These are phyloP conservation scores for Platycheirus albimanus DNA, from an alignment of 2,888 invertebrate species.

Conservation along the genomic window DNA sequence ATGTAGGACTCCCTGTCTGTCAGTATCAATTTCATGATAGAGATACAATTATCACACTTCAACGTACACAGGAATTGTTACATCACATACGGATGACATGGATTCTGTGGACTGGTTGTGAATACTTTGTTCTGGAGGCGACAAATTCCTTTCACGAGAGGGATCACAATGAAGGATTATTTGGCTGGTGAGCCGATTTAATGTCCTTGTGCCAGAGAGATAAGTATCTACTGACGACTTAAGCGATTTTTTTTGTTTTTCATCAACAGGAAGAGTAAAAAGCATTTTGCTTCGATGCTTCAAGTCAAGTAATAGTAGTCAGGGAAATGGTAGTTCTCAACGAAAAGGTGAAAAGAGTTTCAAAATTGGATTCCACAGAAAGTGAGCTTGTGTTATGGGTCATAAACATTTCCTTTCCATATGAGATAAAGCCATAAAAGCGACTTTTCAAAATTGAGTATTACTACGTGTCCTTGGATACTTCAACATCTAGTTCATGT, in stretches of 20 bases:
- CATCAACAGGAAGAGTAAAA: neutral
- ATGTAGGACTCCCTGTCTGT: neutral
- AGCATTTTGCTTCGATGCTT: constrained; percentile 1
- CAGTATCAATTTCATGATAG: constrained; percentile 18
- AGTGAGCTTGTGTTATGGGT: neutral
- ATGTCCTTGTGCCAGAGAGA: constrained; percentile 16
- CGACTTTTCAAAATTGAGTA: neutral
- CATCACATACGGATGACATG: constrained; percentile 26
- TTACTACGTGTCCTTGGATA: neutral
- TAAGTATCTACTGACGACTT: constrained; percentile 2
- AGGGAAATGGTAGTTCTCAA: neutral
- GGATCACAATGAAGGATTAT: constrained; percentile 27
- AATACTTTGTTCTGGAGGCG: neutral
- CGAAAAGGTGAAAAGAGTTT: neutral
- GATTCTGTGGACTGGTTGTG: neutral
- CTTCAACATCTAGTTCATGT: neutral
- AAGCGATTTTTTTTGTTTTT: neutral
- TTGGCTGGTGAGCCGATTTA: constrained; percentile 14
- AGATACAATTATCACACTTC: constrained; percentile 30
- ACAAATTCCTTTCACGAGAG: constrained; percentile 17
- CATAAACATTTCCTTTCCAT: too few species aligned
- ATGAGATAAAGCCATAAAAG: neutral
- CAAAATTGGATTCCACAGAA: neutral
- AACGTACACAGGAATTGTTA: constrained; percentile 14
- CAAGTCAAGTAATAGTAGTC: neutral